Evolutionary conservation across 2,888 invertebrate species (phyloP).

Genomic region (Ellobium chinense): DNA sequence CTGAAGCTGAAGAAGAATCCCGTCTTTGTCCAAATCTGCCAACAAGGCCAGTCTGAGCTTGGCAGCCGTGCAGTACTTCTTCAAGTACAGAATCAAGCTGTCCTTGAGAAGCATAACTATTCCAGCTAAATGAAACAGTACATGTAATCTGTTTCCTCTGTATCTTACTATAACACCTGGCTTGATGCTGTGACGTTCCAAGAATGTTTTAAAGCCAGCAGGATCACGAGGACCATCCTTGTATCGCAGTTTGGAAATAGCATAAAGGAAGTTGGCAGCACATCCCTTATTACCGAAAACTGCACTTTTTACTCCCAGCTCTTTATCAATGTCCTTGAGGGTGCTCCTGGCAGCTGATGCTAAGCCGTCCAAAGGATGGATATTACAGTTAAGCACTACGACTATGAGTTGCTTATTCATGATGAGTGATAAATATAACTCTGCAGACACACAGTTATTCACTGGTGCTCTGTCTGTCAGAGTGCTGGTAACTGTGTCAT

Average conservation of each 20-base stretch:
- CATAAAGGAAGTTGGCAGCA: not conserved
- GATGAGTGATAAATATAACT: not conserved
- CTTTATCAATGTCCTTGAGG: not conserved
- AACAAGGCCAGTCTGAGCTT: not conserved
- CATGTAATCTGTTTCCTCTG: not conserved
- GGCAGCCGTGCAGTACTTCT: not conserved
- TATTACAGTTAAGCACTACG: not conserved
- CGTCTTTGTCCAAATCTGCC: not conserved
- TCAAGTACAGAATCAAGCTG: not conserved
- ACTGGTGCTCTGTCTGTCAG: not conserved
- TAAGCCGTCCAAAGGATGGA: not conserved
- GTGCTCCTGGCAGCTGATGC: not conserved
- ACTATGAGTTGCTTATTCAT: not conserved
- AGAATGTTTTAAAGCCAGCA: not conserved
- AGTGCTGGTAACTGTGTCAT: not conserved
- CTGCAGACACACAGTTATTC: not conserved
- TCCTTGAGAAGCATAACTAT: not conserved
- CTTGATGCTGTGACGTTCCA: not conserved
- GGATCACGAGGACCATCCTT: not conserved
- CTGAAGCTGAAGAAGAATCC: not conserved
- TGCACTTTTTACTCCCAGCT: not conserved
- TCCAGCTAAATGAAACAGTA: slow-evolving; percentile 1
- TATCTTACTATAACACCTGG: not conserved
- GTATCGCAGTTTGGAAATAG: not conserved
- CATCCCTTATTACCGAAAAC: not conserved